These are phyloP conservation scores for Biston betularia DNA, from an alignment of 2,888 invertebrate species.

Conservation along the genomic window DNA sequence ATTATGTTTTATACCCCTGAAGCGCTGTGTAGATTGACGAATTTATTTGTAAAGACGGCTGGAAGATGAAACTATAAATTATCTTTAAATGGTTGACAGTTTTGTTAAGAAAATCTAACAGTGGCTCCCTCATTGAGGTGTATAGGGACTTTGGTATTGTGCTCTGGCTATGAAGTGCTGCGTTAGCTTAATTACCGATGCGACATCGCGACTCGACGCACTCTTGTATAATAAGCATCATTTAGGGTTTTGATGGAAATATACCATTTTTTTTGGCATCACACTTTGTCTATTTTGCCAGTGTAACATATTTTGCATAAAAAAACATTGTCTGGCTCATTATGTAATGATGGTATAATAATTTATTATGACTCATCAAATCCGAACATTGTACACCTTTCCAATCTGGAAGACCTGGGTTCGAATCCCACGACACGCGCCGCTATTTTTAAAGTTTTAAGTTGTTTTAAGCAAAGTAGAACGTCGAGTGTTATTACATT, in stretches of 20 bases:
- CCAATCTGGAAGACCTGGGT: too few relatives aligned
- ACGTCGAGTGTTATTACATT: too few relatives aligned
- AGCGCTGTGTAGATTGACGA: not conserved
- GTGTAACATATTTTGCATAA: too few relatives aligned
- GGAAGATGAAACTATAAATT: not conserved
- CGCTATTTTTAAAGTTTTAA: too few relatives aligned
- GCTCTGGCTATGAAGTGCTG: conserved; percentile 52
- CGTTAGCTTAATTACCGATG: conserved; percentile 67
- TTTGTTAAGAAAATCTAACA: not conserved
- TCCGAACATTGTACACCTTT: too few relatives aligned
- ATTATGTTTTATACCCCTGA: conserved; percentile 38
- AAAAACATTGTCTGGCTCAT: too few relatives aligned
- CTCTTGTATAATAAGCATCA: conserved; percentile 43
- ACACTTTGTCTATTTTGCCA: too few relatives aligned
- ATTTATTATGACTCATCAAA: too few relatives aligned
- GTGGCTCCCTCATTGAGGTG: not conserved
- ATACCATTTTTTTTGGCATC: too few relatives aligned
- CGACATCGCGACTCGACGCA: conserved; percentile 37
- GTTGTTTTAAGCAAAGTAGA: too few relatives aligned
- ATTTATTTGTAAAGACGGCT: not conserved
- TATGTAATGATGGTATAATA: too few relatives aligned
- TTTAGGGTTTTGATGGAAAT: conserved; percentile 16
- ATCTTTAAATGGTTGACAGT: not conserved
- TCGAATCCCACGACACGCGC: too few relatives aligned
- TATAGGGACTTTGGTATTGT: not conserved